Percentiles rank a stretch among this genome's conserved stretches.
Evolutionary conservation across 2,888 invertebrate species (phyloP).

Genomic region (Drosophila quinaria): DNA sequence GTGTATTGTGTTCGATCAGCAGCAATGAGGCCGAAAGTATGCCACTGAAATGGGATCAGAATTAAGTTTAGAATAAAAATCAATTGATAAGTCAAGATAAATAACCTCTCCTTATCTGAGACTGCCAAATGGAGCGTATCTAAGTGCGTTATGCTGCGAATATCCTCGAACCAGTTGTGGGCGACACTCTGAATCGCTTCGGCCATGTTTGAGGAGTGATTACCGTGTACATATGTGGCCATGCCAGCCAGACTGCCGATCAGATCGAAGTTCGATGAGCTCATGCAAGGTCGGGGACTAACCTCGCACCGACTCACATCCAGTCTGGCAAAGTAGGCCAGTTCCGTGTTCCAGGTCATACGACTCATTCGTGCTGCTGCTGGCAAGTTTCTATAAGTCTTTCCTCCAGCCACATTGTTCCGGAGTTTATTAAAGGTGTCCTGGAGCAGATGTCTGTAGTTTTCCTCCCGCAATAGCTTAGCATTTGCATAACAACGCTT

Average conservation of each 20-base stretch:
- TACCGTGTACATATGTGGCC: not conserved
- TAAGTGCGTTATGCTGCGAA: slow-evolving; percentile 16
- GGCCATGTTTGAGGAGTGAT: not conserved
- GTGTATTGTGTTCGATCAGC: slow-evolving; percentile 40
- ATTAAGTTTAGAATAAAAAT: not conserved
- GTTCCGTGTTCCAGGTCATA: slow-evolving; percentile 48
- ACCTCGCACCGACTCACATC: slow-evolving; percentile 29
- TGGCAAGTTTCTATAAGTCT: slow-evolving; percentile 24
- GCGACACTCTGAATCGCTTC: not conserved
- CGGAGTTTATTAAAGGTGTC: slow-evolving; percentile 42
- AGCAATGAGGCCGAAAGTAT: slow-evolving; percentile 22
- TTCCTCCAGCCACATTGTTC: slow-evolving; percentile 43
- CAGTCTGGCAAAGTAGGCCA: slow-evolving; percentile 43
- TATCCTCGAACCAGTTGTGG: slow-evolving; percentile 4
- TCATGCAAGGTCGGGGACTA: not conserved
- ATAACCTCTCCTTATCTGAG: not conserved
- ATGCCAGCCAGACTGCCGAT: slow-evolving; percentile 33
- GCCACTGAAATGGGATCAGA: slow-evolving; percentile 14
- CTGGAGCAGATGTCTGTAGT: not conserved
- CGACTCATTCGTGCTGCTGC: slow-evolving; percentile 48
- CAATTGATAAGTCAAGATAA: not conserved
- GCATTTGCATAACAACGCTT: slow-evolving; percentile 1
- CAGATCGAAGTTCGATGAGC: slow-evolving; percentile 23
- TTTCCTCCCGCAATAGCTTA: not conserved
- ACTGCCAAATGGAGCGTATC: slow-evolving; percentile 17